A percentile compares a stretch with the other conserved stretches of the same genome.
These are phyloP conservation scores for Trachemys scripta DNA, from an alignment of 2,113 vertebrate genomes.

Conservation along the genomic window DNA sequence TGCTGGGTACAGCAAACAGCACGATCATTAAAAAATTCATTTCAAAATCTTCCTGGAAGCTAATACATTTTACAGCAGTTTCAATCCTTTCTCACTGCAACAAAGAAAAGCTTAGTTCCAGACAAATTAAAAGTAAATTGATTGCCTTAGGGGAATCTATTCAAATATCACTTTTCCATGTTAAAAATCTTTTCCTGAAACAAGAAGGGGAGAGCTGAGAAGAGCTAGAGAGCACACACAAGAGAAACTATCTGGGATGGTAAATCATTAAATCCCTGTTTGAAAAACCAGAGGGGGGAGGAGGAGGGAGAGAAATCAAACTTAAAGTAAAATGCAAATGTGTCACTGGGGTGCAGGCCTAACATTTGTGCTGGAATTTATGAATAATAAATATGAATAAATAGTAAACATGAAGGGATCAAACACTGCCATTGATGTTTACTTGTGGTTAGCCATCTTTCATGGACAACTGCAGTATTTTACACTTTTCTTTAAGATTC, in stretches of 20 bases:
- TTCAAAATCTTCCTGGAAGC: constrained; percentile 84
- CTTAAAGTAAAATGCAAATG: constrained; percentile 84
- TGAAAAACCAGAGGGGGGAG: constrained; percentile 53
- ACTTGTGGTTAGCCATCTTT: constrained; percentile 74
- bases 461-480: constrained; percentile 70
- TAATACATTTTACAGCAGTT: constrained; percentile 84
- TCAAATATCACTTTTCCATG: constrained; percentile 84
- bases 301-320: neutral
- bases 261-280: constrained; percentile 76
- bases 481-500: constrained; percentile 52
- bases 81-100: constrained; percentile 82
- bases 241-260: constrained; percentile 61
- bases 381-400: constrained; percentile 85
- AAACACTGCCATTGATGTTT: constrained; percentile 78
- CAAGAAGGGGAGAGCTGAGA: constrained; percentile 57
- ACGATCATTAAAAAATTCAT: constrained; percentile 81
- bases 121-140: constrained; percentile 89
- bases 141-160: constrained; percentile 84
- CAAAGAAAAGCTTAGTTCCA: constrained; percentile 86
- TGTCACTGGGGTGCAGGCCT: constrained; percentile 71
- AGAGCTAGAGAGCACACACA: constrained; percentile 29
- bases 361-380: constrained; percentile 83
- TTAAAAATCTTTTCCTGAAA: constrained; percentile 80
- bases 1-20: constrained; percentile 80
- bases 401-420: constrained; percentile 79